These are phyloP conservation scores for Dolomedes plantarius DNA, from an alignment of 2,888 invertebrate species.

Conservation along the genomic window DNA sequence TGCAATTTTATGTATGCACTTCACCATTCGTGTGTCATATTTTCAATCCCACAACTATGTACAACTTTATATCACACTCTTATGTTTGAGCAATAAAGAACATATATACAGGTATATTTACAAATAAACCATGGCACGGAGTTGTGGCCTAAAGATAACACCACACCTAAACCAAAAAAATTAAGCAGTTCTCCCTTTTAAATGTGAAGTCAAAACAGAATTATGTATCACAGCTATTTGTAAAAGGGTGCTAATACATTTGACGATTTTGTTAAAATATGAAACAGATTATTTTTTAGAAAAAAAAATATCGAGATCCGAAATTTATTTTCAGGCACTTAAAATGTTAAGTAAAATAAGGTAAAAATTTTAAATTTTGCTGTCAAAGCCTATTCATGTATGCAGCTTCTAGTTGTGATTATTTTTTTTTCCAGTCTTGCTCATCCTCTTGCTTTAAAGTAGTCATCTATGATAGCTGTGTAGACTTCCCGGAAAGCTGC, in stretches of 20 bases:
- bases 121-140: conserved; percentile 51
- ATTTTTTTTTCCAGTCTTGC: too few species aligned
- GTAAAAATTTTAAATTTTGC: not conserved
- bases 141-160: conserved; percentile 31
- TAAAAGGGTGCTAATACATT: conserved; percentile 5
- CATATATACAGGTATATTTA: conserved; percentile 52
- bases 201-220: not conserved
- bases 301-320: too few species aligned
- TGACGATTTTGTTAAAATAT: too few species aligned
- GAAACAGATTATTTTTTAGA: too few species aligned
- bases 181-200: conserved; percentile 14
- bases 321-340: conserved; percentile 27
- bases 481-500: too few species aligned
- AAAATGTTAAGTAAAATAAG: not conserved
- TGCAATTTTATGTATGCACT: not conserved
- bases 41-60: conserved; percentile 44
- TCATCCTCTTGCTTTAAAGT: too few species aligned
- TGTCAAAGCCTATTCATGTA: too few species aligned
- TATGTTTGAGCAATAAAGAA: conserved; percentile 64
- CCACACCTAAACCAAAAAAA: conserved; percentile 5
- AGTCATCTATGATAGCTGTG: too few species aligned
- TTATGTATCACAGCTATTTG: conserved; percentile 59
- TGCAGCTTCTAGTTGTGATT: too few species aligned
- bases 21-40: not conserved
- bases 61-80: conserved; percentile 62